Evolutionary conservation across 2,888 invertebrate species (phyloP).

Genomic region (Argyra leucocephala): DNA sequence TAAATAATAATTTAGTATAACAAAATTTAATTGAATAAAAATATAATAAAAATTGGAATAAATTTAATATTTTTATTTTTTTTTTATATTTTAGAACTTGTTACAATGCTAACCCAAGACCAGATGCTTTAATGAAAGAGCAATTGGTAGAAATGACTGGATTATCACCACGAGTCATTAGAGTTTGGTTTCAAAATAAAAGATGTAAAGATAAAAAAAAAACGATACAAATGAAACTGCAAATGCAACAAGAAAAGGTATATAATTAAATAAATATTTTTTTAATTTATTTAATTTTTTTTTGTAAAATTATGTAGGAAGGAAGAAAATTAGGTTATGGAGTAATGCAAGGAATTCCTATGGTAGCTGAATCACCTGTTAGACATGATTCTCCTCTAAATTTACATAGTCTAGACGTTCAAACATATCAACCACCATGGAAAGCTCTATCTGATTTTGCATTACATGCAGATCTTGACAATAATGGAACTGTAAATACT

Average conservation of each 20-base stretch:
- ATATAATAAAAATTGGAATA: background rate
- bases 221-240: constrained; percentile 91
- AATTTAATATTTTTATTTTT: constrained; percentile 3
- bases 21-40: background rate
- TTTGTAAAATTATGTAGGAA: constrained; percentile 65
- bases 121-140: constrained; percentile 98
- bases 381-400: constrained; percentile 80
- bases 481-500: constrained; percentile 62
- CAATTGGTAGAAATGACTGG: constrained; percentile 98
- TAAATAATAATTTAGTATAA: background rate
- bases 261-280: constrained; percentile 22
- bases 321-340: constrained; percentile 89
- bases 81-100: constrained; percentile 57
- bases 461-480: constrained; percentile 83
- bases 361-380: constrained; percentile 92
- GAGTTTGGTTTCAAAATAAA: constrained; percentile 99
- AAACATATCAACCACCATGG: constrained; percentile 94
- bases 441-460: constrained; percentile 94
- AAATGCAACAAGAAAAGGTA: constrained; percentile 97
- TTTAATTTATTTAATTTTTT: constrained; percentile 35
- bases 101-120: constrained; percentile 94
- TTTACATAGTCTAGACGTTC: constrained; percentile 75
- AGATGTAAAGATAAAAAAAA: constrained; percentile 96
- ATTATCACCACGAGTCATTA: constrained; percentile 90
- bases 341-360: constrained; percentile 92